phyloP scores from a whole-genome alignment of 2,113 vertebrate genomes.

The Octodon degus region DNA sequence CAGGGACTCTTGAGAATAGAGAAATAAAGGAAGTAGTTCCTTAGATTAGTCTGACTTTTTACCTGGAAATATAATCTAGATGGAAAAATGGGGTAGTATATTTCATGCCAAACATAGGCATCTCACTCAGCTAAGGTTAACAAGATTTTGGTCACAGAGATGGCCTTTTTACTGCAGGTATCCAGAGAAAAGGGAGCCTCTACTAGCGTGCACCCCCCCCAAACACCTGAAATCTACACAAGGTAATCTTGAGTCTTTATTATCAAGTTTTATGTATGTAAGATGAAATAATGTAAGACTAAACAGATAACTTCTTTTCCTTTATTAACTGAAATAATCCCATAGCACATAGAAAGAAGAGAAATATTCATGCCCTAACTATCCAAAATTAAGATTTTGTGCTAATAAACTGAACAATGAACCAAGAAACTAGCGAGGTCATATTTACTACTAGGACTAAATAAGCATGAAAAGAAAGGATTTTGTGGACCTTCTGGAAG shows the following conservation, averaged over 20 bases:
- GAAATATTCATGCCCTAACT: not conserved
- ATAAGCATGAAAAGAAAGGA: not conserved
- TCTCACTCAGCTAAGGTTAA: not conserved
- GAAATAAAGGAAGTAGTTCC: not conserved
- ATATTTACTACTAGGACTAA: not conserved
- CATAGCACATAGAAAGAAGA: not conserved
- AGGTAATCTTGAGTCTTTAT: not conserved
- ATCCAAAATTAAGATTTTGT: not conserved
- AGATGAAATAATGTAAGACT: not conserved
- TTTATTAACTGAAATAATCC: not conserved
- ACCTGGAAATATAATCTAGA: not conserved
- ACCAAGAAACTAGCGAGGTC: not conserved
- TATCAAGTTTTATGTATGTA: not conserved
- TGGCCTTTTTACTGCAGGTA: not conserved
- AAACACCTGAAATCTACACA: not conserved
- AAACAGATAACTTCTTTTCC: not conserved
- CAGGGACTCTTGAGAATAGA: not conserved
- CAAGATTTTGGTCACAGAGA: not conserved
- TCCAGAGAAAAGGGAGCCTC: not conserved
- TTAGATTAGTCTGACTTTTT: not conserved
- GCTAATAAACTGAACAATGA: not conserved
- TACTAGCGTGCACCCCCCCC: not conserved
- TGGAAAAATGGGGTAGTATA: not conserved
- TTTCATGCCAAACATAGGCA: not conserved
- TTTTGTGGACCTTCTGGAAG: not conserved